Evolutionary conservation across 2,113 vertebrate species (phyloP).

Genomic region (Formicarius rufipectus): DNA sequence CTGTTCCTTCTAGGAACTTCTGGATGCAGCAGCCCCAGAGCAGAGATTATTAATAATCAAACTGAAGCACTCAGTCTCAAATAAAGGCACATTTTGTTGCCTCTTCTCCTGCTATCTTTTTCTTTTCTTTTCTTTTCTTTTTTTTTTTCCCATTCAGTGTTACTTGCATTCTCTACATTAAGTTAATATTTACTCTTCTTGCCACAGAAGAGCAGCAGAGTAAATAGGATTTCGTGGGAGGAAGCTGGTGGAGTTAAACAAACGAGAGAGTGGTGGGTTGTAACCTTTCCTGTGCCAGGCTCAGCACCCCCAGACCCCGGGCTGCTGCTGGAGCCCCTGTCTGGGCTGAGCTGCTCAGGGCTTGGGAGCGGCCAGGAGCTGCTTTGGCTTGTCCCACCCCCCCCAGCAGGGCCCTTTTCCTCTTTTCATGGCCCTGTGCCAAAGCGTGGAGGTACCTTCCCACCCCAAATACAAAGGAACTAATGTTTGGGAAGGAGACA

Average conservation of each 20-base stretch:
- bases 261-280: slow-evolving; percentile 23
- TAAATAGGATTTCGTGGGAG: slow-evolving; percentile 51
- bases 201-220: slow-evolving; percentile 53
- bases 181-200: slow-evolving; percentile 64
- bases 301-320: background rate
- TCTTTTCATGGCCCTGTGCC: slow-evolving; percentile 20
- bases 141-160: background rate
- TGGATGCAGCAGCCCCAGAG: background rate
- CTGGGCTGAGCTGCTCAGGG: too few species aligned
- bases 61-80: background rate
- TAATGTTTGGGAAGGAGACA: background rate
- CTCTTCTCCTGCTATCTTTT: background rate
- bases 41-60: background rate
- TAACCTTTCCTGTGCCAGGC: slow-evolving; percentile 27
- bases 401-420: too few species aligned
- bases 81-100: slow-evolving; percentile 21
- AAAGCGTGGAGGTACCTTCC: background rate
- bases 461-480: background rate
- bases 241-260: slow-evolving; percentile 56
- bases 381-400: too few species aligned
- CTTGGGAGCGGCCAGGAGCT: too few species aligned
- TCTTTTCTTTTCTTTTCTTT: background rate
- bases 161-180: slow-evolving; percentile 58
- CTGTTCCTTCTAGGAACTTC: background rate
- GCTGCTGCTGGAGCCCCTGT: background rate